Percentiles rank a stretch among this genome's conserved stretches.
Conservation (phyloP, 2,113 vertebrate species). For the Phalacrocorax carbo region DNA sequence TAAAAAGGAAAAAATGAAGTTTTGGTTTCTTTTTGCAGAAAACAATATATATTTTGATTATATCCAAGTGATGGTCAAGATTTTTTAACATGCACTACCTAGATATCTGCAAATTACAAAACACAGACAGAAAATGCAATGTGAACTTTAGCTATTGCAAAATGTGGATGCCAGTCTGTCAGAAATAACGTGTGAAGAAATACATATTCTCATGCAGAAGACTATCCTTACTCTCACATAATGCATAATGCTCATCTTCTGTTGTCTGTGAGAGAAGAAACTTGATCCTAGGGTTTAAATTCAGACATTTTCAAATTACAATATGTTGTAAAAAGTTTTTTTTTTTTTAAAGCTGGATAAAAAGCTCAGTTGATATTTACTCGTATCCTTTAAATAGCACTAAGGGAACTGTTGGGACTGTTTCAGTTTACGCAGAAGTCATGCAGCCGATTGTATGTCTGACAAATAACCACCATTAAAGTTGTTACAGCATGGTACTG, state of each 20-base stretch:
- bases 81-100: neutral
- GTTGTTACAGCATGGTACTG: neutral
- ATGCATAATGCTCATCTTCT: neutral
- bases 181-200: neutral
- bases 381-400: slow-evolving; percentile 16
- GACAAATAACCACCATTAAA: slow-evolving; percentile 11
- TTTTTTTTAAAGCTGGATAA: neutral
- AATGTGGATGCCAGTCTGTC: neutral
- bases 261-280: neutral
- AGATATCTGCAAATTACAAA: neutral
- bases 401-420: slow-evolving; percentile 3
- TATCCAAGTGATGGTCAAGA: neutral
- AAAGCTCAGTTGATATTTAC: neutral
- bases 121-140: neutral
- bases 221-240: neutral
- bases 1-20: neutral
- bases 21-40: neutral
- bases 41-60: neutral
- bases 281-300: neutral
- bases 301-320: neutral
- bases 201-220: neutral
- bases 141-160: neutral
- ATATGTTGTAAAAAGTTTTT: neutral
- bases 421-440: slow-evolving; percentile 26
- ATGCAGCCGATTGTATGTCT: neutral